Evolutionary conservation across 2,888 invertebrate genomes (phyloP).

Genomic region (Masnerella sp.): DNA sequence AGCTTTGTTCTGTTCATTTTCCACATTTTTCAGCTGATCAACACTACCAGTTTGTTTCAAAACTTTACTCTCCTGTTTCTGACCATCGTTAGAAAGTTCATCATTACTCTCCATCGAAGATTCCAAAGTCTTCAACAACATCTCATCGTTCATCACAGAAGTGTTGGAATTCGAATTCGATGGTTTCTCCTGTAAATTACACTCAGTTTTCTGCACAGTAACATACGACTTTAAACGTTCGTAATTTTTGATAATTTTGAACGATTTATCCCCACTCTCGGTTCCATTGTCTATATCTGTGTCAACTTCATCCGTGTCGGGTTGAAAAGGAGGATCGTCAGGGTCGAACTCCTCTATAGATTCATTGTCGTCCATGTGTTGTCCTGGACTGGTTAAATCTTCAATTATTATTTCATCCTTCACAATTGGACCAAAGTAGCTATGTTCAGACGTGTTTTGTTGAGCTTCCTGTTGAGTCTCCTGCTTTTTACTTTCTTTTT

Average conservation of each 20-base stretch:
- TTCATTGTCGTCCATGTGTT: conserved; percentile 65
- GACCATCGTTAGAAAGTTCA: conserved; percentile 32
- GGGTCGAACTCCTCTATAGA: conserved; percentile 76
- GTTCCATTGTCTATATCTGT: conserved; percentile 60
- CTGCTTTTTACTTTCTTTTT: conserved; percentile 33
- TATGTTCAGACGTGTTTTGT: conserved; percentile 25
- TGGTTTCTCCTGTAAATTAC: not conserved
- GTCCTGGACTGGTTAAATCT: not conserved
- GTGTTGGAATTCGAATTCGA: not conserved
- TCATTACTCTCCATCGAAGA: conserved; percentile 48
- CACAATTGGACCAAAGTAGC: conserved; percentile 19
- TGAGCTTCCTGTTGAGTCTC: not conserved
- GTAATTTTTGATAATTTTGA: conserved; percentile 10
- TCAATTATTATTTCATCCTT: conserved; percentile 54
- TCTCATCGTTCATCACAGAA: conserved; percentile 46
- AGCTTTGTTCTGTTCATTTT: conserved; percentile 37
- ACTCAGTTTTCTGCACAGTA: conserved; percentile 19
- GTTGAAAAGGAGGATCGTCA: conserved; percentile 68
- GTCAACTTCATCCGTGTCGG: conserved; percentile 62
- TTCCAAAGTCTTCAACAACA: conserved; percentile 42
- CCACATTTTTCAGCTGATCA: conserved; percentile 20
- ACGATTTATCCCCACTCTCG: conserved; percentile 16
- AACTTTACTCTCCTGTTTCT: conserved; percentile 6
- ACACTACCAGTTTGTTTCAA: not conserved
- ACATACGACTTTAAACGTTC: conserved; percentile 42